Base-by-base conservation (phyloP, 30 jellyfish, hydroid and myxozoan genomes). In the Aurelia aurita complex sp. Pacific region DNA sequence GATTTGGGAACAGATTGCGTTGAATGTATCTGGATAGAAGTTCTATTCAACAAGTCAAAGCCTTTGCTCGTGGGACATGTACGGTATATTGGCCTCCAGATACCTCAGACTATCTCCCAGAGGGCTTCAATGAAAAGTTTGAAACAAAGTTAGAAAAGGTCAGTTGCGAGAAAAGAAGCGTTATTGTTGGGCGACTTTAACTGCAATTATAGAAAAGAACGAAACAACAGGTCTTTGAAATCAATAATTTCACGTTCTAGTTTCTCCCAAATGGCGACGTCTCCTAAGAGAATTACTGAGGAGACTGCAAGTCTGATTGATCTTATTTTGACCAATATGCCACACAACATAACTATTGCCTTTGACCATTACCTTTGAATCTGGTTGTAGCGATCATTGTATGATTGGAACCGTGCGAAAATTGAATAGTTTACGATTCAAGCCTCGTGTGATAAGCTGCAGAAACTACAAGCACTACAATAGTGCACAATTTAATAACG, bases 21-120 rank as follows among this genome's bases (percentile, higher is more conserved):
- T 23, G 90, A 80, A 80, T 57, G 67, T 64, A 62, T 59, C 32
- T 59, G 79, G 80, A 62, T 77, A 8, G 86, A 76, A 76, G 79
- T 77, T 42, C 88, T 61, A 57, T 77, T 77, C 88, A 77, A 77
- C n/a, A 79, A 79, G 82, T 65, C 82, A 64, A 64, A 79, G 82
- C 59, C 89, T 32, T 32, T 79, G 81, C 72, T 79, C 3, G 89
- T 79, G 57, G 89, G 89, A 19, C 71, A 79, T 64, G 73, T 54
- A 64, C 29, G 29, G 29, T 23, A 23, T 79, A 79, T 65, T 0
- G 82, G 71, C 89, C 89, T 36, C 89, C 89, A 46, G 82, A 79
- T 35, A 79, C 82, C 36, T 65, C 89, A 79, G 82, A 79, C 71
- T 79, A 79, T 46, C 82, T 79, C 59, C 89, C 81, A 64, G 89